phyloP scores from a whole-genome alignment of 1,140 invertebrate genomes.

The Pentalonia nigronervosa region DNA sequence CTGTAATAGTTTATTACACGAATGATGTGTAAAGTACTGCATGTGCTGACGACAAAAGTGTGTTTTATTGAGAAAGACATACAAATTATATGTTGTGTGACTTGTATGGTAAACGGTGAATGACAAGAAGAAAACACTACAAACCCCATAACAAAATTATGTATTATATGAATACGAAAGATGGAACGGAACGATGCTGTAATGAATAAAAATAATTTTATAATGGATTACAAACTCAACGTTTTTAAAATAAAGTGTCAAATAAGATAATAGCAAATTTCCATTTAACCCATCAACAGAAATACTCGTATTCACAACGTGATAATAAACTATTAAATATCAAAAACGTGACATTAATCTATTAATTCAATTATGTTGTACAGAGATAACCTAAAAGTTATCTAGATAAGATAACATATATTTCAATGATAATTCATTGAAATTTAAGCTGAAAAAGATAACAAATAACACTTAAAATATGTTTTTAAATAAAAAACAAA shows the following conservation, averaged over 20 bases:
- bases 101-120: not conserved
- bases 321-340: too few species aligned
- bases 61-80: constrained; percentile 16
- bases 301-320: not conserved
- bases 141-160: not conserved
- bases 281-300: not conserved
- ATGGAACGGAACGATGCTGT: not conserved
- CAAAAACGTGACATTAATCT: too few species aligned
- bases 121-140: not conserved
- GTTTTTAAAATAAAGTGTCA: not conserved
- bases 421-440: too few species aligned
- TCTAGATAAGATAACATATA: too few species aligned
- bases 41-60: not conserved
- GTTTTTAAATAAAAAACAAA: too few species aligned
- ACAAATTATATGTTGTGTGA: not conserved
- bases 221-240: not conserved
- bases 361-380: too few species aligned
- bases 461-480: too few species aligned
- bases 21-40: not conserved
- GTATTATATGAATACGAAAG: not conserved
- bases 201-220: not conserved
- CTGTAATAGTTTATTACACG: not conserved
- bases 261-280: too few species aligned
- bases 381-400: too few species aligned
- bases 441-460: too few species aligned